A percentile compares a stretch with the other conserved stretches of the same genome.
Conservation (phyloP, 2,888 invertebrate species). For the Parochlus steinenii region DNA sequence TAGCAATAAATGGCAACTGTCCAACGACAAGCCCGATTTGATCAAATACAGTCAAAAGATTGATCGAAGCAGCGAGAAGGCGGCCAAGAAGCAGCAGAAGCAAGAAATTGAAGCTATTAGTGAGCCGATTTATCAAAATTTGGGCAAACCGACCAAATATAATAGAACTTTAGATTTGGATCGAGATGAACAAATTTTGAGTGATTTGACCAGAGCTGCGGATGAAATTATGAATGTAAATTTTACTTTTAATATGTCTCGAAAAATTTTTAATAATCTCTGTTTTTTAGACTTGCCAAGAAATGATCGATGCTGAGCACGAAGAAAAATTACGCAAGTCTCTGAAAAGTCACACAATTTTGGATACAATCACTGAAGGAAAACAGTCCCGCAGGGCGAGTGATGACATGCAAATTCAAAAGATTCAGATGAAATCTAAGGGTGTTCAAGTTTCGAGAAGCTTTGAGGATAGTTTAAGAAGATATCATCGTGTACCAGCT, state of each 20-base stretch:
- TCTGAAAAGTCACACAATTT: conserved; percentile 22
- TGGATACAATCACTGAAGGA: conserved; percentile 29
- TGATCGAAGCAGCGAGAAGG: conserved; percentile 14
- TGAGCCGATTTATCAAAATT: conserved; percentile 21
- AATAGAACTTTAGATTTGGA: conserved; percentile 25
- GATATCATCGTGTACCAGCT: conserved; percentile 7
- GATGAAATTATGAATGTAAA: conserved; percentile 36
- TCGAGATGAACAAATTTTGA: conserved; percentile 32
- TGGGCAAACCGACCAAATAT: conserved; percentile 17
- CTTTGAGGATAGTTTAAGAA: conserved; percentile 11
- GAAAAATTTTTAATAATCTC: conserved; percentile 1
- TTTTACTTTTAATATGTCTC: neutral
- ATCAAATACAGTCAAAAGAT: conserved; percentile 6
- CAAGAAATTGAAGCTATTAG: conserved; percentile 17
- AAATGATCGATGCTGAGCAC: conserved; percentile 9
- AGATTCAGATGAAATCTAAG: conserved; percentile 13
- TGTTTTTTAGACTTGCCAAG: conserved; percentile 8
- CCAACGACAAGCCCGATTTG: conserved; percentile 6
- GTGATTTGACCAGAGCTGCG: conserved; percentile 39
- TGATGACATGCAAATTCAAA: conserved; percentile 15
- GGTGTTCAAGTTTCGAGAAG: conserved; percentile 13
- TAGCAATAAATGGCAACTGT: neutral
- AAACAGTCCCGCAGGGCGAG: conserved; percentile 11
- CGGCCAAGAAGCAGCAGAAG: conserved; percentile 10
- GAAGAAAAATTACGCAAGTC: conserved; percentile 11